These are phyloP conservation scores for Porites evermanni DNA, from an alignment of 92 coral and sea anemone genomes.

Conservation along the genomic window DNA sequence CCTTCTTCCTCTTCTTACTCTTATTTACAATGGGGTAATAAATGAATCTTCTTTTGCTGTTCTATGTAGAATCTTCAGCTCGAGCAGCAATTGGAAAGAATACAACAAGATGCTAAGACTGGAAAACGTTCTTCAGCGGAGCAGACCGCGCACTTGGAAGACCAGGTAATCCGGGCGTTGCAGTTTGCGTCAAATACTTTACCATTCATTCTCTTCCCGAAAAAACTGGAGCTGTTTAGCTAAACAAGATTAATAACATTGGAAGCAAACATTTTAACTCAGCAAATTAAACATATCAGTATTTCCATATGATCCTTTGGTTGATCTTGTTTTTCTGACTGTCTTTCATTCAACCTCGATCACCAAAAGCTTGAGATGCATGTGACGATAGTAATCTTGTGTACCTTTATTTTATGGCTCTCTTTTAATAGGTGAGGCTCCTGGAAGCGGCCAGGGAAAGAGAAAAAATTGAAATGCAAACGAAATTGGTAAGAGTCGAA, in stretches of 20 bases:
- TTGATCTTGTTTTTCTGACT: no score
- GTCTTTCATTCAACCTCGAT: not conserved
- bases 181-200: not conserved
- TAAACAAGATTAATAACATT: no score
- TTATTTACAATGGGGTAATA: no score
- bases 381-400: not conserved
- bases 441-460: slow-evolving; percentile 74
- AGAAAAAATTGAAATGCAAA: slow-evolving; percentile 76
- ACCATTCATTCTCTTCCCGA: not conserved
- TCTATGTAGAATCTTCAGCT: slow-evolving; percentile 76
- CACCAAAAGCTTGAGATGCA: not conserved
- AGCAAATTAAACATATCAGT: no score
- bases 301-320: no score
- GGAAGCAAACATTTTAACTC: no score
- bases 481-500: slow-evolving; percentile 68
- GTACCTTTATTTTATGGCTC: not conserved
- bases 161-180: slow-evolving; percentile 59
- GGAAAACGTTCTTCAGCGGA: slow-evolving; percentile 81
- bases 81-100: slow-evolving; percentile 80
- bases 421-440: slow-evolving; percentile 56
- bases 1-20: no score
- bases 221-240: no score
- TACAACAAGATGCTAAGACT: slow-evolving; percentile 68
- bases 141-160: slow-evolving; percentile 75
- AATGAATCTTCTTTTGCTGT: not conserved